These are phyloP conservation scores for Hemiprocne comata DNA, from an alignment of 2,113 vertebrate species.

Conservation along the genomic window DNA sequence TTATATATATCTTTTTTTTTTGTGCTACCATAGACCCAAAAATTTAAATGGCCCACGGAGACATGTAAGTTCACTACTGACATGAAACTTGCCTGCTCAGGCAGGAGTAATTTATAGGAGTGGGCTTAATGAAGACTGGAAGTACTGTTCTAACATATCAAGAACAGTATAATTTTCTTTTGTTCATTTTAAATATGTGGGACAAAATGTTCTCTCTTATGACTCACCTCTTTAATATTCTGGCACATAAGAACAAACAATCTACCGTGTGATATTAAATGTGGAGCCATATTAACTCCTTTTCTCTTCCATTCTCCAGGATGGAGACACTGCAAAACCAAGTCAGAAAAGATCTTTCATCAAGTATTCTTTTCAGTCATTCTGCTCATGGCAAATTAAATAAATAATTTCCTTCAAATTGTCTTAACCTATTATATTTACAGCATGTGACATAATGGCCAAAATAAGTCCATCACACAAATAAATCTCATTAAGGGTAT, in stretches of 20 bases:
- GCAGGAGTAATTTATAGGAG: background rate
- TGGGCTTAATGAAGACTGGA: background rate
- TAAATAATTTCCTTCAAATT: slow-evolving; percentile 8
- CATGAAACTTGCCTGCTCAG: background rate
- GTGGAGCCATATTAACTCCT: background rate
- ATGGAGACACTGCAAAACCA: background rate
- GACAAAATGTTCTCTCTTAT: slow-evolving; percentile 10
- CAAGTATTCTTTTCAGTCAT: background rate
- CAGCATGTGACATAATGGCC: background rate
- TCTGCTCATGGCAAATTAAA: slow-evolving; percentile 24
- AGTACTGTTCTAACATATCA: background rate
- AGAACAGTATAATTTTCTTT: background rate
- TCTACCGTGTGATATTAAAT: background rate
- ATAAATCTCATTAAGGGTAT: background rate
- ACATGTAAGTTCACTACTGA: background rate
- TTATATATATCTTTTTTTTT: background rate
- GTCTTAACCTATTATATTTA: background rate
- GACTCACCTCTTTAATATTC: slow-evolving; percentile 1
- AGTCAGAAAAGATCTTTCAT: background rate
- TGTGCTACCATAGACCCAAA: background rate
- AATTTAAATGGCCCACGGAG: background rate
- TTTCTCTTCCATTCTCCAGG: background rate
- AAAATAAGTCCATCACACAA: background rate
- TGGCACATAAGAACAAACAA: background rate
- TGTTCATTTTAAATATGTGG: background rate